phyloP scores from a whole-genome alignment of 2,797 vertebrate genomes.

The Hyperoplus immaculatus region DNA sequence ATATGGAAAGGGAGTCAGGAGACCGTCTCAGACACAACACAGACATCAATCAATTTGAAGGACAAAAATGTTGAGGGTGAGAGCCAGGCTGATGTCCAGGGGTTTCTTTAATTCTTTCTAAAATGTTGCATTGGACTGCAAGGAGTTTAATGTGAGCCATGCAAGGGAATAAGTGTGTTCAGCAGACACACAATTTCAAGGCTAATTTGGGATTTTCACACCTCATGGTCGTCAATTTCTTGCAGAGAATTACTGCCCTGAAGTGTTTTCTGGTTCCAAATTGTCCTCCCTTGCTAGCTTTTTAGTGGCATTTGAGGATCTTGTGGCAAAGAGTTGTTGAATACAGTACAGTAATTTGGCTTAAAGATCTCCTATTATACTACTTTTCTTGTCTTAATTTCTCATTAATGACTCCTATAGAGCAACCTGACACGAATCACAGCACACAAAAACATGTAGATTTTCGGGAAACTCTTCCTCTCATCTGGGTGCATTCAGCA shows the following conservation, averaged over 20 bases:
- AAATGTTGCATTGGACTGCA: slow-evolving; percentile 17
- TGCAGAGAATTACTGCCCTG: background rate
- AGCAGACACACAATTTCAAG: slow-evolving; percentile 2
- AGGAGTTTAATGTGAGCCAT: slow-evolving; percentile 10
- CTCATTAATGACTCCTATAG: too few relatives aligned
- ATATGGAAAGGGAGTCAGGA: slow-evolving; percentile 65
- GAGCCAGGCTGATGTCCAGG: slow-evolving; percentile 22
- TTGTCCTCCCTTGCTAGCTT: background rate
- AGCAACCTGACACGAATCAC: too few relatives aligned
- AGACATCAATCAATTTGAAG: slow-evolving; percentile 64
- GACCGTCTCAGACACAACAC: slow-evolving; percentile 62
- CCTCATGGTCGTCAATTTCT: background rate
- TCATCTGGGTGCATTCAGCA: too few relatives aligned
- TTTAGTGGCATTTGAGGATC: background rate
- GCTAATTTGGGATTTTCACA: background rate
- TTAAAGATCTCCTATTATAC: background rate
- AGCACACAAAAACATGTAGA: too few relatives aligned
- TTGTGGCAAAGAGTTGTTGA: background rate
- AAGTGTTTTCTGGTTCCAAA: background rate
- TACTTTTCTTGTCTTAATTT: too few relatives aligned
- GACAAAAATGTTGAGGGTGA: slow-evolving; percentile 31
- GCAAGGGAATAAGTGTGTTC: background rate
- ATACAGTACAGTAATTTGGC: background rate
- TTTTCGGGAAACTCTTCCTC: too few relatives aligned
- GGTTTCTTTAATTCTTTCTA: slow-evolving; percentile 25